Conservation (phyloP, 2,113 vertebrate species). For the Ceratotherium simum region DNA sequence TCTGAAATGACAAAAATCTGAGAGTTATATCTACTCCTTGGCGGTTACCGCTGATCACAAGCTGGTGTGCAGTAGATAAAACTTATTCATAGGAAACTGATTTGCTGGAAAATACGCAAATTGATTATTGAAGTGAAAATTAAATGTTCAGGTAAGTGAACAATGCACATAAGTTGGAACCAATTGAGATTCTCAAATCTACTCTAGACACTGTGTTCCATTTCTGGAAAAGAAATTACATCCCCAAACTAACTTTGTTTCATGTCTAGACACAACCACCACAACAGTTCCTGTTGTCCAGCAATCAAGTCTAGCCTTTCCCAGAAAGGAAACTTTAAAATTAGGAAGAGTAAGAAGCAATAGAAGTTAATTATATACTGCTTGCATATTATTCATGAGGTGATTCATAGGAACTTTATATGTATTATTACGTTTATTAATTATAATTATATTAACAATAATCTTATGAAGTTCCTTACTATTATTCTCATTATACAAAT, state of each 20-base stretch:
- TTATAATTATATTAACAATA: slow-evolving; percentile 41
- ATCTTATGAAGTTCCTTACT: slow-evolving; percentile 37
- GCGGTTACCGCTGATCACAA: not conserved
- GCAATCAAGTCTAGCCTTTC: not conserved
- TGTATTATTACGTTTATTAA: slow-evolving; percentile 15
- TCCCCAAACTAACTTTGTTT: not conserved
- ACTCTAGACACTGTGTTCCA: not conserved
- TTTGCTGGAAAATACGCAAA: not conserved
- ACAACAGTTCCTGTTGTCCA: not conserved
- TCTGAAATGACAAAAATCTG: not conserved
- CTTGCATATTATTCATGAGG: not conserved
- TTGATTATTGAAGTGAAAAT: slow-evolving; percentile 4
- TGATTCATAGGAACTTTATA: slow-evolving; percentile 34
- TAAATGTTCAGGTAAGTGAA: not conserved
- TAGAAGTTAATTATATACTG: not conserved
- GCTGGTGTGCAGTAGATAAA: not conserved
- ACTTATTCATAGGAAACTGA: not conserved
- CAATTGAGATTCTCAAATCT: not conserved
- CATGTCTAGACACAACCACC: not conserved
- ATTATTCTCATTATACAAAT: slow-evolving; percentile 52
- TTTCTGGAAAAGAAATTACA: not conserved
- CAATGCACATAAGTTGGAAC: not conserved
- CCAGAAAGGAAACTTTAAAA: not conserved
- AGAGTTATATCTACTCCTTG: not conserved
- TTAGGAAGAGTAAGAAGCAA: slow-evolving; percentile 31